A percentile compares a stretch with the other conserved stretches of the same genome.
Conservation (phyloP, 2,888 invertebrate genomes). For the Athetis lepigone region DNA sequence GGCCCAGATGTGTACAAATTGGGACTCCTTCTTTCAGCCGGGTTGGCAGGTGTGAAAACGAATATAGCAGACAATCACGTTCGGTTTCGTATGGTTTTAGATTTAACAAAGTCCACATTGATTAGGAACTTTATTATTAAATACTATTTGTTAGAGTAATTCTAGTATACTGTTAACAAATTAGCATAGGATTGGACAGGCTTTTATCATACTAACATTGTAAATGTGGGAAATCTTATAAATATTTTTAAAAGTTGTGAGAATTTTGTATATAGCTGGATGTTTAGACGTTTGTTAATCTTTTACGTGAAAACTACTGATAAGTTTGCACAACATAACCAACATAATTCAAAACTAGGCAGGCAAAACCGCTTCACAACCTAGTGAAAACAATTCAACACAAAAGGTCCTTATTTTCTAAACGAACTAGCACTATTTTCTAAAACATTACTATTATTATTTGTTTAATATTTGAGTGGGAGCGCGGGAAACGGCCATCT, state of each 20-base stretch:
- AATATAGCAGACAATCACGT: slow-evolving; percentile 62
- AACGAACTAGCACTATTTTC: slow-evolving; percentile 51
- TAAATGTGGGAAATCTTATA: too few relatives aligned
- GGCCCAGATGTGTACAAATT: slow-evolving; percentile 43
- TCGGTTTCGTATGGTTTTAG: slow-evolving; percentile 44
- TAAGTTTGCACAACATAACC: too few relatives aligned
- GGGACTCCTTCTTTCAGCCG: slow-evolving; percentile 47
- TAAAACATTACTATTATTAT: slow-evolving; percentile 57
- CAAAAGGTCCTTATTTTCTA: slow-evolving; percentile 7
- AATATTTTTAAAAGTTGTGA: too few relatives aligned
- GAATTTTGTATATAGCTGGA: too few relatives aligned
- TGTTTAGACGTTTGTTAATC: too few relatives aligned
- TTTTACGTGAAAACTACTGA: too few relatives aligned
- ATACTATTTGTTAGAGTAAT: background rate
- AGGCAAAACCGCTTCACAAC: too few relatives aligned
- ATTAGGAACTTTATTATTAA: background rate
- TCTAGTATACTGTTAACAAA: too few relatives aligned
- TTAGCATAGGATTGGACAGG: too few relatives aligned
- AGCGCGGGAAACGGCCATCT: slow-evolving; percentile 39
- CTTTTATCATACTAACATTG: too few relatives aligned
- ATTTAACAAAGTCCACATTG: slow-evolving; percentile 43
- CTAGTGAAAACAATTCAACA: background rate
- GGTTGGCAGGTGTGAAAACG: slow-evolving; percentile 59
- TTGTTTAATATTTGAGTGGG: slow-evolving; percentile 63
- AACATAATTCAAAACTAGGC: too few relatives aligned